phyloP scores from a whole-genome alignment of 2,888 invertebrate genomes.

The Calliphora vomitoria region DNA sequence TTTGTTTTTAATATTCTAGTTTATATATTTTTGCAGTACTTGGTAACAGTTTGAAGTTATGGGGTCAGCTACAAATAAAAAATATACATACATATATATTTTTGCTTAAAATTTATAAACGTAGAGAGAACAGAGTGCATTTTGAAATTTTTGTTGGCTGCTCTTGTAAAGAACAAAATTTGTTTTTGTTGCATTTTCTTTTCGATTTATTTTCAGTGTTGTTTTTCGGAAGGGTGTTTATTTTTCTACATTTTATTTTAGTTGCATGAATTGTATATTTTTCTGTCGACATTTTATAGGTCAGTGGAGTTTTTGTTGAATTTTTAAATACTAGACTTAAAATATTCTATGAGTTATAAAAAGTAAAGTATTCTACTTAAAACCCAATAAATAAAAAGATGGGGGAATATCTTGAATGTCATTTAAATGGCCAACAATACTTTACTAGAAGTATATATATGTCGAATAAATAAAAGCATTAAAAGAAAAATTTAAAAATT shows the following conservation, averaged over 20 bases:
- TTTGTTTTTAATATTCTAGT: conserved; percentile 5
- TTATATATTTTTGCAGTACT: conserved; percentile 23
- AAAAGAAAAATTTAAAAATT: no score
- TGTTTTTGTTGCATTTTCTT: conserved; percentile 12
- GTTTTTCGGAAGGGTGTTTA: conserved; percentile 16
- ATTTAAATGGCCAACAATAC: no score
- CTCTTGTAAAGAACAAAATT: conserved; percentile 2
- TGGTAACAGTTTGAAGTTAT: conserved; percentile 58
- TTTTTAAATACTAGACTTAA: conserved; percentile 21
- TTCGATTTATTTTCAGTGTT: conserved; percentile 16
- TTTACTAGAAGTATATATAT: no score
- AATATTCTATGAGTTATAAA: background rate
- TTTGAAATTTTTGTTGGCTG: conserved; percentile 4
- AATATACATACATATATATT: conserved; percentile 25
- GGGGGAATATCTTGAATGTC: background rate
- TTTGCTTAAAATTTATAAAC: background rate
- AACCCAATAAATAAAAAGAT: background rate
- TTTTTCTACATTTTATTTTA: background rate
- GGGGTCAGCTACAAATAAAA: conserved; percentile 21
- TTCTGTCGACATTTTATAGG: conserved; percentile 29
- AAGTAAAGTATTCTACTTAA: background rate
- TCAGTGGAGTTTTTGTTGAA: conserved; percentile 31
- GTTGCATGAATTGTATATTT: background rate
- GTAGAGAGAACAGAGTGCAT: background rate
- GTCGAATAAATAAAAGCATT: no score